Evolutionary conservation across 2,888 invertebrate genomes (phyloP).

Genomic region (Frankliniella intonsa): DNA sequence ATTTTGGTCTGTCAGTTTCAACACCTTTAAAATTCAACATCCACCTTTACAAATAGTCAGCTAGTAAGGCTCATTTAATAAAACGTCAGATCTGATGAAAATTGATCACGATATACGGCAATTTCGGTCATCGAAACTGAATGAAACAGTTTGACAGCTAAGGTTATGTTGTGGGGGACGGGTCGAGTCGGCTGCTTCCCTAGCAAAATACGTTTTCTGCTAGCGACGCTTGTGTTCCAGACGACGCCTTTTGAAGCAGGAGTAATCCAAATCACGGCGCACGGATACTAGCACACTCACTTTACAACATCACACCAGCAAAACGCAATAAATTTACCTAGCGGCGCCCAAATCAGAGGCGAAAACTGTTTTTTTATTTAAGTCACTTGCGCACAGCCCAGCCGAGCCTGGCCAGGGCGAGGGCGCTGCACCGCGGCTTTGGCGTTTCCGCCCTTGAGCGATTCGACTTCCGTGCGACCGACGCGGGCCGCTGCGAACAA

Average conservation of each 20-base stretch:
- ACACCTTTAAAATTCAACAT: too few species aligned
- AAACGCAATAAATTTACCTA: background rate
- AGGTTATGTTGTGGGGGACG: slow-evolving; percentile 15
- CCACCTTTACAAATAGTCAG: too few species aligned
- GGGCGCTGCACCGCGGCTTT: slow-evolving; percentile 13
- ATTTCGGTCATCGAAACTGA: background rate
- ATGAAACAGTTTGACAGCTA: background rate
- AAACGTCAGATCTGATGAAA: too few species aligned
- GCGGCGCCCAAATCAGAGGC: background rate
- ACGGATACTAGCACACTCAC: background rate
- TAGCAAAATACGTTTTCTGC: slow-evolving; percentile 20
- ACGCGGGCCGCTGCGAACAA: background rate
- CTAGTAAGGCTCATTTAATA: too few species aligned
- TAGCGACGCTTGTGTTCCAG: background rate
- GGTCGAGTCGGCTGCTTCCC: slow-evolving; percentile 9
- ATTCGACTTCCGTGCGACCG: background rate
- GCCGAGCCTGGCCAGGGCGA: slow-evolving; percentile 20
- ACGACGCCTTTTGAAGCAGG: background rate
- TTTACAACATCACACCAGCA: background rate
- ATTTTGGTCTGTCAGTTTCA: too few species aligned
- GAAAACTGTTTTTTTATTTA: background rate
- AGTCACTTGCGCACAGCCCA: slow-evolving; percentile 27
- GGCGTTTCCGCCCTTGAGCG: slow-evolving; percentile 18
- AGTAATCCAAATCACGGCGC: slow-evolving; percentile 2
- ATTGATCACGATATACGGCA: too few species aligned